These are phyloP conservation scores for Lasius platythorax DNA, from an alignment of 2,888 invertebrate species.

Conservation along the genomic window DNA sequence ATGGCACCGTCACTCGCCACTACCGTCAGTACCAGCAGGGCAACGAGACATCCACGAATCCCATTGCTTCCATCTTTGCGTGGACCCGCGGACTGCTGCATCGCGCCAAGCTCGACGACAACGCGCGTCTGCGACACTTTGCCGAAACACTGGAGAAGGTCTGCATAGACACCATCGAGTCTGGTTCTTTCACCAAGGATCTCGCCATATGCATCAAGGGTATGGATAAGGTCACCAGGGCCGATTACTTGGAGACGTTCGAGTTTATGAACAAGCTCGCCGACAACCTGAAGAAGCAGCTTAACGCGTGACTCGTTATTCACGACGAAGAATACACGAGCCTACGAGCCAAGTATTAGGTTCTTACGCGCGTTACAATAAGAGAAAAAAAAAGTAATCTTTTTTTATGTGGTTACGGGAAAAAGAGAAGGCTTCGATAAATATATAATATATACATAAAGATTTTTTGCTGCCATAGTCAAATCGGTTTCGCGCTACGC, in stretches of 20 bases:
- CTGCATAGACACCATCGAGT: conserved; percentile 97
- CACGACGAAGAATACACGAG: background rate
- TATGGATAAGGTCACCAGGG: conserved; percentile 91
- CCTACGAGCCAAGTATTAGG: conserved; percentile 65
- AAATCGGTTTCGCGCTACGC: background rate
- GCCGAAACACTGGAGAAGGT: conserved; percentile 95
- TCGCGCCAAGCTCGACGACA: conserved; percentile 97
- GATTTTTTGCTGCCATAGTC: conserved; percentile 6
- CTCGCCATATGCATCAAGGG: conserved; percentile 99
- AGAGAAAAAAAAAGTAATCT: background rate
- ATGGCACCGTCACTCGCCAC: conserved; percentile 98
- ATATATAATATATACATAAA: conserved; percentile 1
- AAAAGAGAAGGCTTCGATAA: background rate
- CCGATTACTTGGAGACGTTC: conserved; percentile 98
- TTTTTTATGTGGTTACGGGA: conserved; percentile 26
- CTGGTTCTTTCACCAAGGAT: conserved; percentile 99
- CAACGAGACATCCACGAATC: conserved; percentile 99
- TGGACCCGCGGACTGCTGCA: conserved; percentile 98
- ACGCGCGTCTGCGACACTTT: conserved; percentile 91
- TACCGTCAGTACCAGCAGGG: conserved; percentile 96
- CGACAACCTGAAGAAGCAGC: conserved; percentile 92
- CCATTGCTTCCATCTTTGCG: conserved; percentile 99
- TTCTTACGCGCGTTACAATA: conserved; percentile 5
- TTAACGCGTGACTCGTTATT: conserved; percentile 58
- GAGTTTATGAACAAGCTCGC: conserved; percentile 98